phyloP scores from a whole-genome alignment of 2,113 vertebrate species.

The Embiotoca jacksoni region DNA sequence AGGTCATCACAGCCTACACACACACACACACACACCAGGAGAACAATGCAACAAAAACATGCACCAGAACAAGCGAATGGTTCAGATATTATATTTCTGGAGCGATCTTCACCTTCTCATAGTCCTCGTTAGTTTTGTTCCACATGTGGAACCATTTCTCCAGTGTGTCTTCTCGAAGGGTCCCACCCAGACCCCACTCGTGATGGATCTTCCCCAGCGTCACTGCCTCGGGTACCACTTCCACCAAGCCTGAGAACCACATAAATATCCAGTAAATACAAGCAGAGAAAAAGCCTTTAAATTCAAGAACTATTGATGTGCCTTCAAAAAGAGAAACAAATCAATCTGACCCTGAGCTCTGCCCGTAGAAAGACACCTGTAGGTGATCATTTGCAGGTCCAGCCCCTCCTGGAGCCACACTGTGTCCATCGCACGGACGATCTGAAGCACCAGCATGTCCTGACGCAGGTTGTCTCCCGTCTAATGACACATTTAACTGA shows the following conservation, averaged over 20 bases:
- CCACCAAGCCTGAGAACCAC: conserved; percentile 90
- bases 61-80: background rate
- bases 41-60: background rate
- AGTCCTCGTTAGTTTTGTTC: conserved; percentile 91
- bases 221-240: conserved; percentile 94
- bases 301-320: background rate
- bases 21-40: background rate
- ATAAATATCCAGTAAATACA: background rate
- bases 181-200: conserved; percentile 91
- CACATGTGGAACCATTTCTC: conserved; percentile 95
- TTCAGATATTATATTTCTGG: background rate
- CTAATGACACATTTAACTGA: conserved; percentile 70
- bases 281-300: background rate
- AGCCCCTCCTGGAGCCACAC: conserved; percentile 94
- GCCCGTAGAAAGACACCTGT: conserved; percentile 93
- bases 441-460: conserved; percentile 97
- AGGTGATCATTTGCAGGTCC: conserved; percentile 96
- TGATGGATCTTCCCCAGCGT: conserved; percentile 95
- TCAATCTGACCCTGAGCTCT: conserved; percentile 85
- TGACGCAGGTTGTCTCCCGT: conserved; percentile 95
- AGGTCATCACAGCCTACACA: conserved; percentile 93
- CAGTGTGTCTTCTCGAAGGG: conserved; percentile 92
- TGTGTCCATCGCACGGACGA: conserved; percentile 93
- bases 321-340: background rate
- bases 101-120: conserved; percentile 87